These are phyloP conservation scores for Chrysopilus asiliformis DNA, from an alignment of 2,888 invertebrate genomes.

Conservation along the genomic window DNA sequence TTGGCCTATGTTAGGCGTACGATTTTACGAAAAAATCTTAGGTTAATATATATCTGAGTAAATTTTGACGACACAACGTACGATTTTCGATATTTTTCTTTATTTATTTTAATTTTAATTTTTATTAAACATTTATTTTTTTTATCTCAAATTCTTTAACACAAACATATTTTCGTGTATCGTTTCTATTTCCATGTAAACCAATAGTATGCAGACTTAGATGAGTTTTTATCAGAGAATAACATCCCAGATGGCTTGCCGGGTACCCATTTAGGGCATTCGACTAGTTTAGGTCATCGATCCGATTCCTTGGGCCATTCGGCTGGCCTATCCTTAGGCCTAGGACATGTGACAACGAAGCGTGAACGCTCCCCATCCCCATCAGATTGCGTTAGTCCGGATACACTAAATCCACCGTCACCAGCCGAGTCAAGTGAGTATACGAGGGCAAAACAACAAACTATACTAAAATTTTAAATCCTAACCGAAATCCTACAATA, in stretches of 20 bases:
- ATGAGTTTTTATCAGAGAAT: conserved; percentile 93
- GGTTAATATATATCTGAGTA: too few species aligned
- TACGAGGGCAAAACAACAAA: neutral
- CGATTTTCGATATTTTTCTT: too few species aligned
- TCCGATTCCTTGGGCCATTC: conserved; percentile 39
- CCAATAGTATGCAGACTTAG: conserved; percentile 84
- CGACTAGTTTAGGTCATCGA: conserved; percentile 34
- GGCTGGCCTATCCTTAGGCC: conserved; percentile 43
- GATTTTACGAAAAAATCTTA: too few species aligned
- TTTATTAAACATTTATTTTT: conserved; percentile 6
- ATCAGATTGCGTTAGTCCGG: conserved; percentile 79
- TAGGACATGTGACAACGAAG: conserved; percentile 58
- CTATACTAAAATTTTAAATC: too few species aligned
- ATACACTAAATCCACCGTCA: conserved; percentile 78
- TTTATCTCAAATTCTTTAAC: conserved; percentile 1
- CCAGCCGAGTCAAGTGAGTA: conserved; percentile 82
- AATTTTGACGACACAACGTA: too few species aligned
- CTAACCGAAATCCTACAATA: too few species aligned
- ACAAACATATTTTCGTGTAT: neutral
- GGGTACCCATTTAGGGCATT: conserved; percentile 41
- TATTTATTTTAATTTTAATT: conserved; percentile 7
- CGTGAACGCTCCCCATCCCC: conserved; percentile 78
- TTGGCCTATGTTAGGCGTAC: too few species aligned
- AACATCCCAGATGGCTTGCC: conserved; percentile 74
- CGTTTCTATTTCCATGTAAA: conserved; percentile 28